Evolutionary conservation across 2,797 vertebrate genomes (phyloP), one percentile per base, ranked within the genome.

Genomic region (Gobionotothen gibberifrons): DNA sequence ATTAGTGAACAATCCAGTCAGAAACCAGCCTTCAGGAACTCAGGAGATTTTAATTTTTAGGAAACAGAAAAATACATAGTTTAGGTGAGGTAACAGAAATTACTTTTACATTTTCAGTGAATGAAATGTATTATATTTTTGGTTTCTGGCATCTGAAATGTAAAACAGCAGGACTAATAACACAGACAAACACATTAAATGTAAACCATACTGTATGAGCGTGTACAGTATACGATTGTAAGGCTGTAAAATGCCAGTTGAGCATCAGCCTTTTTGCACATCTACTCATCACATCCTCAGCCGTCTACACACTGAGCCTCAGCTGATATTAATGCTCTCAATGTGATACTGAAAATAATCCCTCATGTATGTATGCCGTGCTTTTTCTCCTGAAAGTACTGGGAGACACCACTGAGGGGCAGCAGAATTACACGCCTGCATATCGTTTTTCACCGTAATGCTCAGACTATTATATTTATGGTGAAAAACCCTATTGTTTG

Each of bases 341-440:
- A 67, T 80, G 78, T 74, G 82, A 87, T 53, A 9, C 58, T 16
- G 72, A 61, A 76, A 75, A 79, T 44, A 81, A 81, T 79, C 49
- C 72, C 4, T 9, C 21, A 21, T 21, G 21, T 7, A 32, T 10
- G 39, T 51, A 51, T 10, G 72, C 36, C 7, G 19, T 4, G 46
- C 55, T 57, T 43, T 26, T 42, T 57, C 36, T 36, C 19, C 65
- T 57, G 17, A 64, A 36, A 62, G 76, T 6, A 9, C 61, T 26
- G 74, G 13, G 10, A 72, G 77, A 82, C 56, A 76, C 90, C 91
- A 90, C 89, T 85, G 83, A 88, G 89, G 85, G 92, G 92, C 91
- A 92, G 89, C 90, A 93, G 87, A 84, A 78, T 73, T 22, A 86
- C 90, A 85, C 53, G 49, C 43, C 89, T 77, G 61, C 17, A 26